These are phyloP conservation scores for Erythrocebus patas DNA, from an alignment of 2,113 vertebrate genomes.

Conservation along the genomic window DNA sequence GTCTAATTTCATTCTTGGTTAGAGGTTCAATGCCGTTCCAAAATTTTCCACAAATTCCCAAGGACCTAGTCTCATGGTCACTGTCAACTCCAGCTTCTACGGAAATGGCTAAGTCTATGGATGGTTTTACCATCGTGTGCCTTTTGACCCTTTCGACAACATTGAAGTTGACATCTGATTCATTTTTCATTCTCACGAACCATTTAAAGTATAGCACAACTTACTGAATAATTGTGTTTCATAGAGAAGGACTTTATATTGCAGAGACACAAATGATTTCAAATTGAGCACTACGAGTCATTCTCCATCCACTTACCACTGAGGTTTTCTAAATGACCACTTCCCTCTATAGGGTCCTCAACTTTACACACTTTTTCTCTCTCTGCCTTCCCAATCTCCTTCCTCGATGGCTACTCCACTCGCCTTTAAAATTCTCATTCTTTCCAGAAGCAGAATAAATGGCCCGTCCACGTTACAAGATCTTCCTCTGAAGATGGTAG, in stretches of 20 bases:
- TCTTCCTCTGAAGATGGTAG: neutral
- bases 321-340: too few species aligned
- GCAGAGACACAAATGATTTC: neutral
- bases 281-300: neutral
- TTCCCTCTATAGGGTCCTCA: neutral
- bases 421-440: neutral
- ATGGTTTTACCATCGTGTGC: neutral
- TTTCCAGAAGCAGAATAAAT: slow-evolving; percentile 7
- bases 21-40: neutral
- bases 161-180: neutral
- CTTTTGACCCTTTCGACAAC: neutral
- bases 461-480: neutral
- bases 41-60: neutral
- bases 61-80: neutral
- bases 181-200: neutral
- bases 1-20: neutral
- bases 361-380: neutral
- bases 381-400: neutral
- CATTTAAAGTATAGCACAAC: neutral
- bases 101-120: too few species aligned
- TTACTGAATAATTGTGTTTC: neutral
- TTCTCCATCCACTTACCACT: neutral
- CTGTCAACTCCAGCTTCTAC: neutral
- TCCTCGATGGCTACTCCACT: neutral
- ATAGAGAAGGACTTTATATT: neutral